Percentiles rank a stretch among this genome's conserved stretches.
Conservation (phyloP, 2,888 invertebrate species). For the Thyatira batis region DNA sequence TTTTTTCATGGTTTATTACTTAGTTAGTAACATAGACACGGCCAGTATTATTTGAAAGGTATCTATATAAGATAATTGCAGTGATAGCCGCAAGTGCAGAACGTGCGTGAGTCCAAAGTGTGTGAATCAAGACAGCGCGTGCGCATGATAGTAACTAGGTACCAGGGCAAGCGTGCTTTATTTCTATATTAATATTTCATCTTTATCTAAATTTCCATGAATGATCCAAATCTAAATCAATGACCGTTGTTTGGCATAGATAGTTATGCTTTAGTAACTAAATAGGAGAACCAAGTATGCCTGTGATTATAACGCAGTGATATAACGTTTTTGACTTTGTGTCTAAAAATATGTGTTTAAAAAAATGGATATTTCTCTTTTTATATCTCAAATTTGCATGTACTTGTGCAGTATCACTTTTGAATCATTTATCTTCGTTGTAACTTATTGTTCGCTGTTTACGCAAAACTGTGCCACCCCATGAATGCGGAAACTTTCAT, state of each 20-base stretch:
- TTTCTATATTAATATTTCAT: neutral
- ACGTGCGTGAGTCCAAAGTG: neutral
- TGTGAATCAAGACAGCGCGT: neutral
- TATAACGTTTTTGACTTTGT: too few species aligned
- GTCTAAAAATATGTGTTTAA: too few species aligned
- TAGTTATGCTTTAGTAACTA: too few species aligned
- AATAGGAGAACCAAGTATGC: too few species aligned
- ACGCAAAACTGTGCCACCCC: too few species aligned
- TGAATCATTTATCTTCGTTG: neutral
- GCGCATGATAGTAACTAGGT: neutral
- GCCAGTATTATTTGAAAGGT: too few species aligned
- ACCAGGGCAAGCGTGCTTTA: neutral
- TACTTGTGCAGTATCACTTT: neutral
- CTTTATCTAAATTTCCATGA: neutral
- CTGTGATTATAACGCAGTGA: too few species aligned
- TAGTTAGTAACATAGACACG: too few species aligned
- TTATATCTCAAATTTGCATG: neutral
- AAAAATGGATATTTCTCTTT: too few species aligned
- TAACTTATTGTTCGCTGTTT: too few species aligned
- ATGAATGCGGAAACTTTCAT: neutral
- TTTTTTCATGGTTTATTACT: too few species aligned
- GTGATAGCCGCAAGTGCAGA: neutral
- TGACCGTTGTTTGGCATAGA: neutral
- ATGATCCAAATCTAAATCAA: neutral
- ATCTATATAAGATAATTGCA: neutral